Base-by-base conservation (phyloP, 2,888 invertebrate species). In the Neoitamus cyanurus region DNA sequence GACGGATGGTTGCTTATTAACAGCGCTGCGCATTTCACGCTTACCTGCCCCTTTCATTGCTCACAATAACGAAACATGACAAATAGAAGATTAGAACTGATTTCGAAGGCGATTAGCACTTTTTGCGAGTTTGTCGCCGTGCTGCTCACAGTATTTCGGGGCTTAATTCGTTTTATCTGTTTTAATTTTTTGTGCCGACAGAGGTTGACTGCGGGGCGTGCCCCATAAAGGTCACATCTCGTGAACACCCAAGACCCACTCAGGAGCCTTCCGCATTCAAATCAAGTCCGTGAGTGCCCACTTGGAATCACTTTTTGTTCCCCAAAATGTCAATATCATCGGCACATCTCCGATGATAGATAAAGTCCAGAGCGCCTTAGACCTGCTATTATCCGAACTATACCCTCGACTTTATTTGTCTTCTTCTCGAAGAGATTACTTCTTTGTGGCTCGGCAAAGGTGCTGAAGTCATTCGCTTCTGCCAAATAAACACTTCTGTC, bases 1-100 rank as follows among this genome's bases (percentile, higher is more conserved):
- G 69, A 82, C 82, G 69, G 82, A 82, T 82, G 69, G 69, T 69
- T 20, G 25, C 69, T 82, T 69, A 82, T 82, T 82, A 82, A 69
- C 68, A 68, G 68, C 58, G 6, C 25, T 46, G 15, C 9, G 46
- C 37, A 37, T 46, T 46, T 34, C 34, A 73, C 34, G 20, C 36
- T 73, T 73, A 73, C 73, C 73, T 73, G 73, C 73, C 73, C 20
- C 34, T 20, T 15, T 73, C 58, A 73, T 73, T 58, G 58, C 20
- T 73, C 20, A 73, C 20, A 73, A 73, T 73, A 73, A 73, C 36
- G 73, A 73, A 36, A 73, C 73, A 31, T 73, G 73, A 73, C 73
- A 73, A 73, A 73, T 20, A 73, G 36, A 73, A 73, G 73, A 73
- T 73, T 73, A 73, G 37, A 34, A 58, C 58, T 58, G 58, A 58